Percentiles rank a stretch among this genome's conserved stretches.
These are phyloP conservation scores for Leptonema lineaticorne DNA, from an alignment of 1,140 invertebrate genomes.

Conservation along the genomic window DNA sequence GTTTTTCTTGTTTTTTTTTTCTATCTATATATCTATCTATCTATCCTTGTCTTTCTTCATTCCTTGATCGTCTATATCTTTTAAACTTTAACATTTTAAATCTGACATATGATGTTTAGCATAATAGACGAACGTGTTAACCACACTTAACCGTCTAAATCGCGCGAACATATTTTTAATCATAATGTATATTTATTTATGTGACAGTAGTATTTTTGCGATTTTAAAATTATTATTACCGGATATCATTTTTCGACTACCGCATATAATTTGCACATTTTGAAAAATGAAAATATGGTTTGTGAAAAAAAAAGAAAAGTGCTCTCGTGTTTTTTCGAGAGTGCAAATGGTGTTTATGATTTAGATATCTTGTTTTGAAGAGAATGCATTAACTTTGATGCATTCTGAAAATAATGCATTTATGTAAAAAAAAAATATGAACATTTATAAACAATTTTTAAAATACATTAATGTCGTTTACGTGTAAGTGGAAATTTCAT, in stretches of 20 bases:
- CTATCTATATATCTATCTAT: no score
- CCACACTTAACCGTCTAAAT: not conserved
- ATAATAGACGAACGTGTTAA: not conserved
- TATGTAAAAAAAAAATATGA: not conserved
- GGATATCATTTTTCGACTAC: not conserved
- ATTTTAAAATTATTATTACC: not conserved
- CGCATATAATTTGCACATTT: not conserved
- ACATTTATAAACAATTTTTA: no score
- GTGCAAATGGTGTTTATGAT: conserved; percentile 21
- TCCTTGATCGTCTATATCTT: not conserved
- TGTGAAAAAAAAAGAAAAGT: not conserved
- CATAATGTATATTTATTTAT: not conserved
- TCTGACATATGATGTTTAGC: conserved; percentile 10
- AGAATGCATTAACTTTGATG: conserved; percentile 3
- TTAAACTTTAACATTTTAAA: conserved; percentile 9
- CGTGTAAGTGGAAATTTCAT: no score
- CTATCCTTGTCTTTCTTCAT: no score
- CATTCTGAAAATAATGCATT: not conserved
- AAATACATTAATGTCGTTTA: no score
- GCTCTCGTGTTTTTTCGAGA: not conserved
- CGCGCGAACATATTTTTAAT: not conserved
- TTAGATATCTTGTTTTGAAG: conserved; percentile 13
- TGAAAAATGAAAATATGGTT: not conserved
- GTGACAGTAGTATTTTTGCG: not conserved
- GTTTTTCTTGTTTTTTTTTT: conserved; percentile 13